Base-by-base conservation (phyloP, 2,797 vertebrate species). In the Pteronotus mesoamericanus region DNA sequence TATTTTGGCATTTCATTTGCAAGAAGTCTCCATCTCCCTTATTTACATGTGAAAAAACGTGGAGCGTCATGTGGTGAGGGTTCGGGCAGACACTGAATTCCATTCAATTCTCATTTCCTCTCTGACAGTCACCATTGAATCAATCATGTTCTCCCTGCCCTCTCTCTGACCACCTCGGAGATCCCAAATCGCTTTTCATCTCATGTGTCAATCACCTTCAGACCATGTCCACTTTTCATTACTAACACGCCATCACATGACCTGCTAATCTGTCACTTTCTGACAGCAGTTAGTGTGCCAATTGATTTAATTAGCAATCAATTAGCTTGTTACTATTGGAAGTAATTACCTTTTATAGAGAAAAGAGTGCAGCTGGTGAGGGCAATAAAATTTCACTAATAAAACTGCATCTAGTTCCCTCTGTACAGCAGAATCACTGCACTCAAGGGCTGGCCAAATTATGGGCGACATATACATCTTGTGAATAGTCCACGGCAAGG, bases 281-380 rank as follows among this genome's bases (percentile, higher is more conserved):
- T 99, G 99, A 99, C 99, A 99, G 99, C 98, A 97, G 99, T 99
- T 99, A 99, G 99, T 99, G 99, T 99, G 99, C 99, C 99, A 99
- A 99, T 99, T 99, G 99, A 99, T 99, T 99, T 99, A 99, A 99
- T 99, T 99, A 99, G 99, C 99, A 99, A 99, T 99, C 99, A 99
- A 99, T 99, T 99, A 99, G 99, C 99, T 99, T 99, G 99, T 99
- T 99, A 99, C 99, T 99, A 99, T 99, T 99, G 99, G 99, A 99
- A 99, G 99, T 99, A 99, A 99, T 99, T 99, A 99, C 99, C 99
- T 99, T 99, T 99, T 99, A 99, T 99, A 99, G 99, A 99, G 99
- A 98, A 98, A 99, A 99, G 98, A 99, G 99, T 99, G 99, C 99
- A 99, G 99, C 99, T 99, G 99, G 99, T 98, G 98, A 99, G 98